Evolutionary conservation across 53 echinoderm and acorn worm genomes (phyloP).

Genomic region (Astropecten irregularis): DNA sequence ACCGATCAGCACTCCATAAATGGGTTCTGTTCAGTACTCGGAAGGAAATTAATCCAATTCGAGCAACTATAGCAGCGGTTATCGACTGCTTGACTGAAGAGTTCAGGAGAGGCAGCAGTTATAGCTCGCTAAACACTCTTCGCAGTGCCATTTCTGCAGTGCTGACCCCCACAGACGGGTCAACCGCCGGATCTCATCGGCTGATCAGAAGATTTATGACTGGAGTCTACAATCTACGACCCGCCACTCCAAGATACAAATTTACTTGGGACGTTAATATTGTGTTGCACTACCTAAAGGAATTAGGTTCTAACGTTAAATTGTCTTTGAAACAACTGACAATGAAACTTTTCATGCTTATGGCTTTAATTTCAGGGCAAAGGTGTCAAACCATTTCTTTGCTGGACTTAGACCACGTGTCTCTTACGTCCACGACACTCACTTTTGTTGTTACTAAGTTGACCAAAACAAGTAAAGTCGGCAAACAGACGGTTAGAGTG

Average conservation of each 20-base stretch:
- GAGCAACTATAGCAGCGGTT: neutral
- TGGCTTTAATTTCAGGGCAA: slow-evolving; percentile 34
- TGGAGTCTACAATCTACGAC: slow-evolving; percentile 30
- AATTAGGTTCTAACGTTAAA: neutral
- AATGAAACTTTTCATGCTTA: slow-evolving; percentile 3
- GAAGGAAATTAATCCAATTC: slow-evolving; percentile 9
- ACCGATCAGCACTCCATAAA: slow-evolving; percentile 5
- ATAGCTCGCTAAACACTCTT: slow-evolving; percentile 16
- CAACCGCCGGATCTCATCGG: slow-evolving; percentile 9
- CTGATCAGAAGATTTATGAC: slow-evolving; percentile 34
- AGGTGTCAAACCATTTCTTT: slow-evolving; percentile 24
- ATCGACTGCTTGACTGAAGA: slow-evolving; percentile 14
- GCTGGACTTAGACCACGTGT: neutral
- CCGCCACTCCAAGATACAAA: slow-evolving; percentile 21
- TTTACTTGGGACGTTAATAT: slow-evolving; percentile 26
- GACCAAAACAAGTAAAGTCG: slow-evolving; percentile 10
- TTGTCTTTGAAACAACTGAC: slow-evolving; percentile 2
- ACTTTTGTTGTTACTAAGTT: neutral
- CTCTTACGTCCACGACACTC: neutral
- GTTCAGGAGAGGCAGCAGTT: neutral
- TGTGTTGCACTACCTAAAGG: neutral
- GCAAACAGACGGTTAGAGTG: neutral
- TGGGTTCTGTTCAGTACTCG: slow-evolving; percentile 35
- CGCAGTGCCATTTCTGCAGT: slow-evolving; percentile 1
- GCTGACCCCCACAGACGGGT: neutral